Base-by-base conservation (phyloP, 1,140 invertebrate species). In the Brachionus rubens region DNA sequence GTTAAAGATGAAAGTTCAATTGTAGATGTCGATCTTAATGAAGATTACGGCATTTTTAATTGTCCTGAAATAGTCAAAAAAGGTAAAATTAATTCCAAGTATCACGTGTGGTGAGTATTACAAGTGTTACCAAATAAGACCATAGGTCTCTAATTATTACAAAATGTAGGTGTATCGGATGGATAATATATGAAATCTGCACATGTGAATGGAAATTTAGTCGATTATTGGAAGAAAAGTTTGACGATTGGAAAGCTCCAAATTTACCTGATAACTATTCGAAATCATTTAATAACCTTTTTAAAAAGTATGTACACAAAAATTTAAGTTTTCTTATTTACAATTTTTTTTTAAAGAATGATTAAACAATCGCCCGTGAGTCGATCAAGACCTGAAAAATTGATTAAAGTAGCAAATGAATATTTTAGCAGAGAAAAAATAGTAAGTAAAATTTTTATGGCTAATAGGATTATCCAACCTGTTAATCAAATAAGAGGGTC, bases 141-240 rank as follows among this genome's bases (percentile, higher is more conserved):
- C n/a, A n/a, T n/a, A n/a, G n/a, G n/a, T n/a, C n/a, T n/a, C n/a
- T n/a, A n/a, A n/a, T n/a, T n/a, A n/a, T n/a, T n/a, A n/a, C n/a
- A n/a, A n/a, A n/a, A n/a, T n/a, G n/a, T n/a, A 59, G 54, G 54
- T 59, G 54, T n/a, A 36, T 59, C 10, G 68, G 68, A 14, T 72
- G 68, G 68, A 50, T 72, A 21, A 72, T 72, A 19, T 72, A 72
- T 50, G 68, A 72, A 72, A 72, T 72, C n/a, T 36, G 30, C 19
- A 72, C 43, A 28, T 72, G 68, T 33, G 50, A 72, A 33, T 72
- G 68, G 68, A 36, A 72, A n/a, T 46, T 50, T 30, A 28, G 19
- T 50, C 16, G 7, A 26, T 41, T 72, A 21, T 48, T 26, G 6
- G 28, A 33, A 10, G 30, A 72, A 48, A 54, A 72, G 10, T 72